Base-by-base conservation (phyloP, 2,797 vertebrate species). In the Sebastes nivosus region DNA sequence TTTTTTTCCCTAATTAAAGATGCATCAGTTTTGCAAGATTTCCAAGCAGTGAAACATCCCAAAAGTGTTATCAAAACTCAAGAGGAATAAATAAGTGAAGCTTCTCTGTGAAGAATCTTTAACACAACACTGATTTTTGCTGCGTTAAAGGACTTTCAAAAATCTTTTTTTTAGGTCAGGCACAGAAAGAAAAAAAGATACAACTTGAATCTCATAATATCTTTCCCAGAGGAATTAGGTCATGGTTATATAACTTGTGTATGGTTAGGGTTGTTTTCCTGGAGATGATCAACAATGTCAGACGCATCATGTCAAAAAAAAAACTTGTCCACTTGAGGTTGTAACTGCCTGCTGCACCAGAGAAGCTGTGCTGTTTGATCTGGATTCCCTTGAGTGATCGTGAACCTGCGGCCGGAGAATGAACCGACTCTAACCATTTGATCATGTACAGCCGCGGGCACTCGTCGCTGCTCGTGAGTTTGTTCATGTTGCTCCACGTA, bases 31-130 rank as follows among this genome's bases (percentile, higher is more conserved):
- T 83, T 89, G 72, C 20, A 34, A 22, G 32, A 63, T 38, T 78
- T 64, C 46, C 42, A 75, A 65, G 77, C 72, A 16, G 70, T 25
- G 50, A 71, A 81, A 68, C 55, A 18, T 82, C 59, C 72, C 25
- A 8, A 16, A 83, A 71, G 30, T 83, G 46, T 77, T 73, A 34
- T 65, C n/a, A 57, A 72, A 52, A 75, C 78, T 81, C 69, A 84
- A 84, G 75, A 72, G 81, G 85, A 88, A 86, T 82, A 86, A 57
- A 75, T 82, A 83, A 87, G 85, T 82, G 60, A 71, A 68, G 18
- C 60, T 42, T 16, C 57, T 70, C 69, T 86, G 67, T 80, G 83
- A 77, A 75, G 76, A 77, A 29, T 5, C 24, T 66, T n/a, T 81
- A 29, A 70, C 65, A 79, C 20, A 65, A 86, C 83, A 77, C 57